phyloP scores from a whole-genome alignment of 2,797 vertebrate genomes.

The Gymnothorax reevesii region DNA sequence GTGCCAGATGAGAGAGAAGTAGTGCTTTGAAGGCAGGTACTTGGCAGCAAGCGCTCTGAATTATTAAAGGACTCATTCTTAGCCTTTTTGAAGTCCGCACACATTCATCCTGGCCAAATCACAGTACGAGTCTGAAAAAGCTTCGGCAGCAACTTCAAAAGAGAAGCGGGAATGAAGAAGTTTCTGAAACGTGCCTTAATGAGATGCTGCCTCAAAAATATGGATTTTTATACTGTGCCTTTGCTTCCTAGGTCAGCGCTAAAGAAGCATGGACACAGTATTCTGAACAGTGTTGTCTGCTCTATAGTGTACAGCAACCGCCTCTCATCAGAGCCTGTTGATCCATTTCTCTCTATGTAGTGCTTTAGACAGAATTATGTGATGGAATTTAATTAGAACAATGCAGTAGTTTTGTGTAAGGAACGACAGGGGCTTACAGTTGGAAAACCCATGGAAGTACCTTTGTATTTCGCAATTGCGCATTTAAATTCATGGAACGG shows the following conservation, averaged over 20 bases:
- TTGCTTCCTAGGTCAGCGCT: too few species aligned
- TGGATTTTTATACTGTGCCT: not conserved
- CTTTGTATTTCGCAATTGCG: too few species aligned
- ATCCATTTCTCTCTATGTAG: too few species aligned
- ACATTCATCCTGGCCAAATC: not conserved
- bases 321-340: too few species aligned
- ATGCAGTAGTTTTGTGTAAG: not conserved
- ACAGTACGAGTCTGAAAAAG: not conserved
- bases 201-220: not conserved
- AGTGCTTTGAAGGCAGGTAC: slow-evolving; percentile 9
- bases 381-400: not conserved
- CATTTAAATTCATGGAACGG: not conserved
- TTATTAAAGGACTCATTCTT: not conserved
- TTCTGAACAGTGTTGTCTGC: too few species aligned
- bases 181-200: not conserved
- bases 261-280: too few species aligned
- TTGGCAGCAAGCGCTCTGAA: not conserved
- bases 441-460: too few species aligned
- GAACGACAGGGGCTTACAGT: not conserved
- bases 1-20: not conserved
- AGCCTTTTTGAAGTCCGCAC: not conserved
- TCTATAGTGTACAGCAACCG: too few species aligned
- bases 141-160: not conserved
- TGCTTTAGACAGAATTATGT: too few species aligned
- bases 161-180: not conserved